Base-by-base conservation (phyloP, 2,797 vertebrate genomes). In the Ptychadena robeensis region DNA sequence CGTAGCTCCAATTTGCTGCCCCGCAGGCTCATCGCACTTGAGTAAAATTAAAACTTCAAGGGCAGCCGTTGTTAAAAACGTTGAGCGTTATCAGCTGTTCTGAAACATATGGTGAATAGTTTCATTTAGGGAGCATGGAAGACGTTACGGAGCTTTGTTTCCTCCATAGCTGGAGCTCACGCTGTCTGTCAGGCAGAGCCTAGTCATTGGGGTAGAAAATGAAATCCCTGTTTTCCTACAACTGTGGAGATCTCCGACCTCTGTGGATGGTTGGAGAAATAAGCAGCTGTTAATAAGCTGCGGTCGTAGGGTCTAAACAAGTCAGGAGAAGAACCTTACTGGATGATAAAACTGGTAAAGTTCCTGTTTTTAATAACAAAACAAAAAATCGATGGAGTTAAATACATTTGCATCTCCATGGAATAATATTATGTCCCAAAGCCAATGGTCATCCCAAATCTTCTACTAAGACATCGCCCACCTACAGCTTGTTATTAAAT, bases 1-100 rank as follows among this genome's bases (percentile, higher is more conserved):
- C 32, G 27, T 35, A 34, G 75, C 75, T 53, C 14, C 38, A 4
- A 22, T 25, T 48, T 12, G 37, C 18, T 53, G 31, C 76, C 65
- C 76, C 34, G 31, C 34, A 48, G 76, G 76, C 76, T 27, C 76
- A 25, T 31, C 31, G 18, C 76, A 79, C 76, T 79, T 34, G 40
- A 79, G 44, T n/a, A 79, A 79, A 69, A 79, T 79, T 59, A 79
- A 79, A 79, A 79, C 76, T 79, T 79, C 76, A 79, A 79, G 64
- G 76, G 76, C 65, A 79, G 53, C 65, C 31, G 22, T 34, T 44
- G 53, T 79, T 79, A 35, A 68, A 77, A 68, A 57, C 14, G 44
- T 37, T 8, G 30, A 28, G 76, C 28, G 65, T 68, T 79, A 79
- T 79, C 76, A 68, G 76, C 76, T 79, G 65, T 37, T 69, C 25